Evolutionary conservation across 2,888 invertebrate genomes (phyloP), one percentile per base, ranked within the genome.

Genomic region (Ectobius pallidus): DNA sequence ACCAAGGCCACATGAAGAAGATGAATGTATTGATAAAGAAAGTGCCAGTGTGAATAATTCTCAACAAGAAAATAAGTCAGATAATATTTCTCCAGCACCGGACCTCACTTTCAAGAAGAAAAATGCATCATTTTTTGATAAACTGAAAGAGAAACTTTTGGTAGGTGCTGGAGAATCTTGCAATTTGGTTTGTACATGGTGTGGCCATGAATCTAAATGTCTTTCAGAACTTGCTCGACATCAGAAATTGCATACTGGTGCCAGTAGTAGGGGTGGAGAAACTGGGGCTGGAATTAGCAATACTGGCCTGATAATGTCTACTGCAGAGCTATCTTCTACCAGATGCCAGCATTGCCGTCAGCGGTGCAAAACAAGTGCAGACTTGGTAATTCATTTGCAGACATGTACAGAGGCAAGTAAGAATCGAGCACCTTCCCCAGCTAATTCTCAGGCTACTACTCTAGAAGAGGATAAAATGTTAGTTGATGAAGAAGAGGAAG

Each of bases 311-410:
- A 32, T 49, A n/a, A n/a, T 70, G 14, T 27, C 62, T 1, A 61
- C 70, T 18, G 73, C 75, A 2, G 78, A 77, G 14, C 76, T 80
- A 4, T 79, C 80, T 1, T 92, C 93, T 16, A 92, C 93, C 67
- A 87, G 95, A 73, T 95, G 95, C 81, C 94, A 94, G 82, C 90
- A 91, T 81, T 95, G 95, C 81, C 88, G 94, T 76, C 94, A 93
- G 81, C 87, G 94, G 74, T 95, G 94, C 83, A 95, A 95, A 84
- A 93, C 92, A 30, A 93, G 92, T 78, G 87, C 90, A 3, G 95
- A 94, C 83, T 85, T 95, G 63, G 85, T 90, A 75, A 84, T 89
- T 73, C 95, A 95, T 81, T 85, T 94, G 81, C 89, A 90, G 82
- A 89, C 88, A 44, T 95, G 95, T 80, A 83, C 83, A 7, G 89